These are phyloP conservation scores for Gambusia holbrooki DNA, from an alignment of 2,113 vertebrate genomes.

Conservation along the genomic window DNA sequence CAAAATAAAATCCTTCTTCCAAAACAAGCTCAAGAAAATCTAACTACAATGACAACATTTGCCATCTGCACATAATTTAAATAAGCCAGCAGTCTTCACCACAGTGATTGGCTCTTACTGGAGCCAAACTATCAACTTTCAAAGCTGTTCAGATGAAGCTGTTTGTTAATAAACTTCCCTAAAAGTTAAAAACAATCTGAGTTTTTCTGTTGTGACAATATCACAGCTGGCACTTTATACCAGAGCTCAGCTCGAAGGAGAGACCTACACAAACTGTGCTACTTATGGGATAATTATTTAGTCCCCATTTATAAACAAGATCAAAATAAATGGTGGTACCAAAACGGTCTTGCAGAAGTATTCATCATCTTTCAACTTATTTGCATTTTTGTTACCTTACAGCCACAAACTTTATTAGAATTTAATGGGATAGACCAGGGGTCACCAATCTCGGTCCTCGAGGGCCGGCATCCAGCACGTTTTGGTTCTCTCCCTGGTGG, in stretches of 20 bases:
- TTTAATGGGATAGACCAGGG: too few species aligned
- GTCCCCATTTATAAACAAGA: neutral
- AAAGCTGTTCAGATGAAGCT: constrained; percentile 7
- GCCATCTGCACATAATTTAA: constrained; percentile 1
- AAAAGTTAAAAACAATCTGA: neutral
- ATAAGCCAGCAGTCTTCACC: constrained; percentile 10
- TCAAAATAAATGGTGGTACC: neutral
- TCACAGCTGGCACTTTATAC: neutral
- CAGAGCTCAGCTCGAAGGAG: neutral
- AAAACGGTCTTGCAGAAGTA: neutral
- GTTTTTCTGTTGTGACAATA: neutral
- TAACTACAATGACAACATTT: neutral
- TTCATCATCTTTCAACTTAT: too few species aligned
- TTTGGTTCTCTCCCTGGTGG: too few species aligned
- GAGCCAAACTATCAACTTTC: constrained; percentile 18
- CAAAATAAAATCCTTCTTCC: neutral
- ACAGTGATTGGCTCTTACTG: constrained; percentile 13
- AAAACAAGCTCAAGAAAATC: neutral
- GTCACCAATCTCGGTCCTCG: too few species aligned
- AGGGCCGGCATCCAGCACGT: too few species aligned
- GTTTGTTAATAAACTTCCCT: constrained; percentile 8
- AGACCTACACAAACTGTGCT: neutral
- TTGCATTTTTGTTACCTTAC: too few species aligned
- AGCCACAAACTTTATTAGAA: too few species aligned
- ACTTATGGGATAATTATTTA: neutral